Evolutionary conservation across 1,140 invertebrate species (phyloP), one percentile per base, ranked within the genome.

Genomic region (Drosophila orena): DNA sequence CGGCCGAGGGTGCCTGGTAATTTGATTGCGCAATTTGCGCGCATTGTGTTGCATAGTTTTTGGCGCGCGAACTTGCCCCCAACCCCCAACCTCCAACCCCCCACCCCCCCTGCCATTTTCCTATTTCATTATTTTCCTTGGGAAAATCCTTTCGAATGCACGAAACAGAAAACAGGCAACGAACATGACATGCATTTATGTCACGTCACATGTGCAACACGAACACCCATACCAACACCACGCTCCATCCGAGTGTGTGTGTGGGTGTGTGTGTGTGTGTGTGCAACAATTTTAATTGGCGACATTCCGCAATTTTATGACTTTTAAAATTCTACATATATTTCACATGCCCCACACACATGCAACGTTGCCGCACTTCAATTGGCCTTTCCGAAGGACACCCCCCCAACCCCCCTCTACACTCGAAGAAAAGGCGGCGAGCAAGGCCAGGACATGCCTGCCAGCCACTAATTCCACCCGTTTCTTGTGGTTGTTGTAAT

Each of bases 101-200:
- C n/a, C n/a, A n/a, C n/a, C n/a, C n/a, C n/a, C 35, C 35, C 11
- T 7, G 10, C 15, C n/a, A 38, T 2, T 30, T 30, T 30, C 7
- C n/a, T 8, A 38, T 38, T 38, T 38, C n/a, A 2, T 14, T 7
- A 20, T 20, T n/a, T 37, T 40, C 40, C 20, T 56, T 44, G 55
- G 54, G 54, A 27, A 56, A 57, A 42, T 49, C 35, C 56, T 50
- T 35, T 10, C 14, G 53, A 75, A 50, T 65, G 65, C 75, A 88
- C 84, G 83, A 69, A 88, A 89, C 77, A 80, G 68, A 79, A 83
- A 89, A 60, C 83, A 72, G 84, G 71, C 75, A 88, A 79, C 84
- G 74, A 84, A 88, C 83, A 91, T 85, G 90, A 91, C 90, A 91
- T 91, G 90, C 90, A 90, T 91, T 91, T 91, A 91, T 91, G 90